Percentiles rank a stretch among this genome's conserved stretches.
Conservation (phyloP, 2,797 vertebrate species). For the Hippocampus kuda region DNA sequence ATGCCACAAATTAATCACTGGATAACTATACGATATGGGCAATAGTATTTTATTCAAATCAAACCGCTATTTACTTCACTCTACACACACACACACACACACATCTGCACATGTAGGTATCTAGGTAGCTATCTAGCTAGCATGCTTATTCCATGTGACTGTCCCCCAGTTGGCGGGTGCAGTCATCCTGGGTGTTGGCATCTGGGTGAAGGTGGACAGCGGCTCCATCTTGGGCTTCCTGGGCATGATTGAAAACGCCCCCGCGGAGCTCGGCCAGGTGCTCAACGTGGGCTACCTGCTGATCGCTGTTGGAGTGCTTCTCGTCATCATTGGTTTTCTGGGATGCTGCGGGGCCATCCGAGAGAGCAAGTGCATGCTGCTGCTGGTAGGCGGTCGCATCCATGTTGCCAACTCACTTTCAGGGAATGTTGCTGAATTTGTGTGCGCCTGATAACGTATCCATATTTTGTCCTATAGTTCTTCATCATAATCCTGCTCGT, state of each 20-base stretch:
- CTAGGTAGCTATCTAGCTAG: no score
- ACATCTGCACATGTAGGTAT: no score
- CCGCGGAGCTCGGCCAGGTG: slow-evolving; percentile 56
- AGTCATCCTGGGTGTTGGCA: slow-evolving; percentile 67
- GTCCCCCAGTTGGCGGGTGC: slow-evolving; percentile 64
- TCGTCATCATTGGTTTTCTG: slow-evolving; percentile 71
- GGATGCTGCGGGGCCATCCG: slow-evolving; percentile 71
- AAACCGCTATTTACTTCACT: no score
- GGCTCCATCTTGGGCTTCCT: slow-evolving; percentile 63
- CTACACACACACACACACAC: no score
- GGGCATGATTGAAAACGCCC: slow-evolving; percentile 32
- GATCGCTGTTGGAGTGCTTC: slow-evolving; percentile 63
- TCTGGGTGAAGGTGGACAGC: slow-evolving; percentile 77
- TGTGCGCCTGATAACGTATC: neutral
- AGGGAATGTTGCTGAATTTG: neutral
- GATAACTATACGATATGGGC: neutral
- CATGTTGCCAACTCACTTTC: neutral
- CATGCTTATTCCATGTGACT: neutral
- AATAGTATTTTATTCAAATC: neutral
- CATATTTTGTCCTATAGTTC: slow-evolving; percentile 56
- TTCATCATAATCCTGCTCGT: slow-evolving; percentile 71
- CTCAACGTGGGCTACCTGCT: slow-evolving; percentile 73
- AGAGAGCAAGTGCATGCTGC: slow-evolving; percentile 70
- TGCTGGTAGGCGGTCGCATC: slow-evolving; percentile 56
- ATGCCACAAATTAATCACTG: neutral